These are phyloP conservation scores for Parnassius orleans DNA, from an alignment of 2,888 invertebrate species.

Conservation along the genomic window DNA sequence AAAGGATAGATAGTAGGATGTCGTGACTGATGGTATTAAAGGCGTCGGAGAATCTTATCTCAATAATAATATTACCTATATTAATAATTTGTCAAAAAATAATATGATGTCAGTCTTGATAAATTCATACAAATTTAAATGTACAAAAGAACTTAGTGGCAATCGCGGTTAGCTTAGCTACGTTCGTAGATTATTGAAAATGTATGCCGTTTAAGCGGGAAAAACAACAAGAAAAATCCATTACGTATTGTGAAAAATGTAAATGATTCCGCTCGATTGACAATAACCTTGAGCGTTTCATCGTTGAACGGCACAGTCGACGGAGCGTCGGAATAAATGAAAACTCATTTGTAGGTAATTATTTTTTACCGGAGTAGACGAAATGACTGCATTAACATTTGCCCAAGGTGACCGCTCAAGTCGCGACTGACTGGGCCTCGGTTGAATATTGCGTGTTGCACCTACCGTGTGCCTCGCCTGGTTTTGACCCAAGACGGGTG, in stretches of 20 bases:
- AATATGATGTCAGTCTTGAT: no score
- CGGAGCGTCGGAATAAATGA: constrained; percentile 51
- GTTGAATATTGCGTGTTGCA: constrained; percentile 50
- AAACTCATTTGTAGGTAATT: constrained; percentile 50
- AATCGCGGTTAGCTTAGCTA: not conserved
- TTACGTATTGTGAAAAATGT: constrained; percentile 24
- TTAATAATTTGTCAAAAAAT: no score
- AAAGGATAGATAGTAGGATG: no score
- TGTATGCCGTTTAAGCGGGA: constrained; percentile 4
- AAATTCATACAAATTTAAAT: no score
- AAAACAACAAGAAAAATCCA: constrained; percentile 21
- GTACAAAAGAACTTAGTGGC: no score
- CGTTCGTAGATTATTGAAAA: constrained; percentile 5
- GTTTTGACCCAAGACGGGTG: constrained; percentile 37
- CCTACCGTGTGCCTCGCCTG: constrained; percentile 50
- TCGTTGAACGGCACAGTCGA: constrained; percentile 41
- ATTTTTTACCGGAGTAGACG: constrained; percentile 57
- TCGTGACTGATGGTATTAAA: no score
- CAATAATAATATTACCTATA: no score
- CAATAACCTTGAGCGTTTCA: constrained; percentile 50
- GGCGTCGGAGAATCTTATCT: no score
- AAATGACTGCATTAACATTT: constrained; percentile 74
- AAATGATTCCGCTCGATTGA: constrained; percentile 31
- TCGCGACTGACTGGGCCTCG: constrained; percentile 75
- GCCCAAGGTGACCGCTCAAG: constrained; percentile 76